Base-by-base conservation (phyloP, 2,888 invertebrate genomes). In the Carcina quercana region DNA sequence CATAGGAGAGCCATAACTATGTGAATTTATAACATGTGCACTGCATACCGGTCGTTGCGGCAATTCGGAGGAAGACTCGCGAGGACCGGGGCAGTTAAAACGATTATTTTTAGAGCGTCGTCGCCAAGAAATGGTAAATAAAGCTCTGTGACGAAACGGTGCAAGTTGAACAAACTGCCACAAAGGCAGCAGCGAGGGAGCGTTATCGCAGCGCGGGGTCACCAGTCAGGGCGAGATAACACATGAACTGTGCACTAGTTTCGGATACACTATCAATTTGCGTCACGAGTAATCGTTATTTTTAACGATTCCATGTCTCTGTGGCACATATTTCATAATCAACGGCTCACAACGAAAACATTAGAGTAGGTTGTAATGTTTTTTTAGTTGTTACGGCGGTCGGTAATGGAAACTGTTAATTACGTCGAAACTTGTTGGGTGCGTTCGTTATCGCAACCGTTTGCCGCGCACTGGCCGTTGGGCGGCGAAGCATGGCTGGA, bases 121-220 rank as follows among this genome's bases (percentile, higher is more conserved):
- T 53, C 53, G 50, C 50, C 47, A 53, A 60, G 56, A 59, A 50
- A 59, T 60, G 53, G 64, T 70, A 75, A 70, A 74, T 70, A 72
- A 62, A 63, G 55, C 52, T 43, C 36, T 45, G 58, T 59, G 65
- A 67, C 63, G 62, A 64, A 64, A 60, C 58, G 45, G 42, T 43
- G 49, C 52, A 76, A 70, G 79, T 75, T 73, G 73, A 76, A 76
- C 69, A 79, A 78, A 76, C 74, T 79, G 63, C 52, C 56, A 53
- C 60, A 63, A 63, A 67, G 58, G 55, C 45, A 54, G 48, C 49
- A 45, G 55, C 42, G 55, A 60, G 54, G 58, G 57, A 55, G 47
- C 53, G 52, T 53, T 75, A 75, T 75, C 75, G 42, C 5, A 13
- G 45, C 42, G 31, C 50, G 47, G 71, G n/a, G n/a, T n/a, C n/a